These are phyloP conservation scores for Xerus inauris DNA, from an alignment of 2,113 vertebrate species.

Conservation along the genomic window DNA sequence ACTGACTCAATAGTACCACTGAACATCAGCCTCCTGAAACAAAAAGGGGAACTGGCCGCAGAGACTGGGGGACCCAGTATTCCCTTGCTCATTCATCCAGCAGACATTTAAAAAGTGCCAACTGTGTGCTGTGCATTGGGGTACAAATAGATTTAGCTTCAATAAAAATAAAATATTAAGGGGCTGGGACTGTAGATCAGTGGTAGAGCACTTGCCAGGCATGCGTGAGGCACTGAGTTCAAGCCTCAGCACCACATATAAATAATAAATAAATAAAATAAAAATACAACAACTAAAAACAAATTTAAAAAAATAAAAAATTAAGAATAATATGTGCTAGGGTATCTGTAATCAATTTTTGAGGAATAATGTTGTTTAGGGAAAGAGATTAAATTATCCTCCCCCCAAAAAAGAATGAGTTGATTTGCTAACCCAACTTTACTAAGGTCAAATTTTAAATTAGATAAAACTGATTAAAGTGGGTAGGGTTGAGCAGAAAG, in stretches of 20 bases:
- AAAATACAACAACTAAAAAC: no score
- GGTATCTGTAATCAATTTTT: neutral
- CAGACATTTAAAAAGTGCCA: neutral
- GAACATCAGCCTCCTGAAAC: neutral
- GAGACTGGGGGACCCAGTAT: fast-evolving
- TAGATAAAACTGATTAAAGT: neutral
- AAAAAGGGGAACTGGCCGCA: neutral
- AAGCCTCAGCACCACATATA: no score
- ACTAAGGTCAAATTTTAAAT: neutral
- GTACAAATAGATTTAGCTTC: neutral
- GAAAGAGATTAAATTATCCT: neutral
- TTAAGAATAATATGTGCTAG: neutral
- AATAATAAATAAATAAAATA: no score
- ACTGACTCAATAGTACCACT: neutral
- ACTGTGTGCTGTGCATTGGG: neutral
- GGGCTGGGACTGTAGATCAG: no score
- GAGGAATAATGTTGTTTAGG: neutral
- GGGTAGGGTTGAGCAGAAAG: neutral
- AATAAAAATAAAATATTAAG: neutral
- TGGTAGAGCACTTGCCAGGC: no score
- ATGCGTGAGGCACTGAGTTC: no score
- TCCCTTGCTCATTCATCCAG: no score
- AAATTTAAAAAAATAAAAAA: slow-evolving; percentile 28
- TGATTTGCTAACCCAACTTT: neutral
- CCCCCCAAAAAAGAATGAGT: neutral